Conservation (phyloP, 1,140 invertebrate species). For the Aphaenogaster floridana region DNA sequence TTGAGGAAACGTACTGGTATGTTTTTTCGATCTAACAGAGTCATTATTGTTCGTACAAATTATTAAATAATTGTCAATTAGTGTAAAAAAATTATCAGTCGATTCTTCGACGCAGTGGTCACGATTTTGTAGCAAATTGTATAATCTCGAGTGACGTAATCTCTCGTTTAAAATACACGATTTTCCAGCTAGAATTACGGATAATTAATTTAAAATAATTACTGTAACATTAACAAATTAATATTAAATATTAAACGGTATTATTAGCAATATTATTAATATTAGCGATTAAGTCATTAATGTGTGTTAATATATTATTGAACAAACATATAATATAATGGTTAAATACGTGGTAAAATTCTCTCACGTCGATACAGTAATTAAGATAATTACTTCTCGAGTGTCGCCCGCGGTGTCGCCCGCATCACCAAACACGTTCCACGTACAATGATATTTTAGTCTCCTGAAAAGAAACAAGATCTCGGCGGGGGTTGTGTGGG, state of each 20-base stretch:
- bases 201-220: slow-evolving; percentile 33
- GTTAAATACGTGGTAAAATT: background rate
- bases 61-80: background rate
- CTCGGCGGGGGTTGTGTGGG: slow-evolving; percentile 49
- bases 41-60: background rate
- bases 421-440: slow-evolving; percentile 85
- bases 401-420: slow-evolving; percentile 35
- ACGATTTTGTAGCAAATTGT: background rate
- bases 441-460: slow-evolving; percentile 75
- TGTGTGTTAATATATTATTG: background rate
- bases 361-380: background rate
- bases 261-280: slow-evolving; percentile 11
- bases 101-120: background rate
- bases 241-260: background rate
- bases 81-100: background rate
- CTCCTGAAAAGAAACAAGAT: slow-evolving; percentile 81
- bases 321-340: background rate
- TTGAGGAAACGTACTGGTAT: slow-evolving; percentile 83
- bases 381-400: slow-evolving; percentile 22
- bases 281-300: background rate
- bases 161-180: background rate
- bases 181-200: background rate
- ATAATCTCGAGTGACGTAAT: too few relatives aligned
- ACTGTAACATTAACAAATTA: background rate
- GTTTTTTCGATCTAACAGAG: slow-evolving; percentile 36